phyloP scores from a whole-genome alignment of 2,113 vertebrate species.

The Oophaga pumilio region DNA sequence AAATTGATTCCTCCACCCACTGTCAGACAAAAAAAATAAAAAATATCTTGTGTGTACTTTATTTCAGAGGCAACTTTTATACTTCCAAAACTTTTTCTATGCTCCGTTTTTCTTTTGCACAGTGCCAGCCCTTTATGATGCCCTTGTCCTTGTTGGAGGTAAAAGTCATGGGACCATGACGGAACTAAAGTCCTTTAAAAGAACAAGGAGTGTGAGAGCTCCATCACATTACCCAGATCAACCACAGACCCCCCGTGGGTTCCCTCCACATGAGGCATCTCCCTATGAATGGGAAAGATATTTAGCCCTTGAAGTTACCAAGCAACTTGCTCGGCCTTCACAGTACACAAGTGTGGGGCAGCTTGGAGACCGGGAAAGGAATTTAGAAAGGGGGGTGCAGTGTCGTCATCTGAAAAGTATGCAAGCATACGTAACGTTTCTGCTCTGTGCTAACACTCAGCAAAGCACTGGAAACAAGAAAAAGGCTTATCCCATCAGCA shows the following conservation, averaged over 20 bases:
- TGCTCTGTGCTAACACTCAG: slow-evolving; percentile 7
- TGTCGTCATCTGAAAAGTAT: slow-evolving; percentile 42
- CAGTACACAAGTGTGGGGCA: slow-evolving; percentile 32
- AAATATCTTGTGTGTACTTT: neutral
- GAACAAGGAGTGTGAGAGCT: slow-evolving; percentile 35
- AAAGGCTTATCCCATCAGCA: neutral
- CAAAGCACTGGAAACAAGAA: slow-evolving; percentile 7
- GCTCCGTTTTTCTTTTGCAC: neutral
- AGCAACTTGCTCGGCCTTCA: slow-evolving; percentile 47
- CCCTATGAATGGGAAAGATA: slow-evolving; percentile 47
- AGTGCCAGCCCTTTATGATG: slow-evolving; percentile 15
- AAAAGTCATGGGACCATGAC: slow-evolving; percentile 26
- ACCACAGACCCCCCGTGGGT: neutral
- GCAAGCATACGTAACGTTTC: slow-evolving; percentile 14
- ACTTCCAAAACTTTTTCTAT: neutral
- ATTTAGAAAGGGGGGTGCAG: slow-evolving; percentile 37
- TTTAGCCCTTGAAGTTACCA: slow-evolving; percentile 48
- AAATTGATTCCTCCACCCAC: neutral
- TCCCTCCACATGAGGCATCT: slow-evolving; percentile 23
- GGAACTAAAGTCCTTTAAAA: neutral
- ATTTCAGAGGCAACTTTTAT: slow-evolving; percentile 9
- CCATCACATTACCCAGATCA: slow-evolving; percentile 25
- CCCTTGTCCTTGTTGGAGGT: slow-evolving; percentile 30
- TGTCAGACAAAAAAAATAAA: neutral
- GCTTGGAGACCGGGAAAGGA: slow-evolving; percentile 37